Percentiles rank a stretch among this genome's conserved stretches.
Evolutionary conservation across 2,888 invertebrate species (phyloP).

Genomic region (Oscheius sp.): DNA sequence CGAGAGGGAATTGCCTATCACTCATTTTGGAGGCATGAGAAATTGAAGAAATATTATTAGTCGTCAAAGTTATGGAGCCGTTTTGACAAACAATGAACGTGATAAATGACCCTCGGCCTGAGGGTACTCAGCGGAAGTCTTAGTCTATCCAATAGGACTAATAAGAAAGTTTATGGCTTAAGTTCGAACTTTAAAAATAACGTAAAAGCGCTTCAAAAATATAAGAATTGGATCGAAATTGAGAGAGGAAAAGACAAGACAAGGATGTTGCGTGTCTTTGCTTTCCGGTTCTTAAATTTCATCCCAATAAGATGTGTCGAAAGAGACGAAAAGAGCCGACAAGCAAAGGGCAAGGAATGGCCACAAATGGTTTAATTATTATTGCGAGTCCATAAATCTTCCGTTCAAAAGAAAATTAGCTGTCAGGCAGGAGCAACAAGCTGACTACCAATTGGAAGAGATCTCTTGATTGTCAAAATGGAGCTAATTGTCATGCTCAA

Average conservation of each 20-base stretch:
- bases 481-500: no score
- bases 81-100: constrained; percentile 28
- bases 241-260: not conserved
- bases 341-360: not conserved
- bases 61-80: constrained; percentile 24
- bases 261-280: constrained; percentile 13
- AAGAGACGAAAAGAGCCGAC: not conserved
- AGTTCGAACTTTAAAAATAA: no score
- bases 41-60: not conserved
- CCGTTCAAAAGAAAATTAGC: not conserved
- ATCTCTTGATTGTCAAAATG: no score
- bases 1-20: no score
- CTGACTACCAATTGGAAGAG: no score
- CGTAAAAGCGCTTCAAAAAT: not conserved
- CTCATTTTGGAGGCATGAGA: not conserved
- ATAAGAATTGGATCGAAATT: not conserved
- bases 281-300: constrained; percentile 23
- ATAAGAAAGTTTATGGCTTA: constrained; percentile 4
- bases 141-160: constrained; percentile 1
- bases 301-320: not conserved
- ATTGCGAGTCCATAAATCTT: constrained; percentile 10
- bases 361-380: constrained; percentile 11
- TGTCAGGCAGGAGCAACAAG: no score
- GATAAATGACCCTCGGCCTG: constrained; percentile 22
- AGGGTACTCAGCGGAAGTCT: constrained; percentile 16